Evolutionary conservation across 35 echinoderm and acorn worm genomes (phyloP).

Genomic region (Heliocidaris erythrogramma): DNA sequence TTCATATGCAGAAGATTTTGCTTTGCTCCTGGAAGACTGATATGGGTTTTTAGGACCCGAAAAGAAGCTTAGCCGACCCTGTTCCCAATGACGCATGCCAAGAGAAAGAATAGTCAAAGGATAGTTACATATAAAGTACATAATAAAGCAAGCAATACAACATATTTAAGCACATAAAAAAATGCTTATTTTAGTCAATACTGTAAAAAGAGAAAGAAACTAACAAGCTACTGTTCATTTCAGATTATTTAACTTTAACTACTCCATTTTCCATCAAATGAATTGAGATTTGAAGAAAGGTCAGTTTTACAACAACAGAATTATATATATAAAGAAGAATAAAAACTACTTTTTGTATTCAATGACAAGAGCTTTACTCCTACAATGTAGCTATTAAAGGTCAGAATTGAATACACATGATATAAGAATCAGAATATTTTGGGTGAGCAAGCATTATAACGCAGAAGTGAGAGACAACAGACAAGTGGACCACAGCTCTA

Average conservation of each 20-base stretch:
- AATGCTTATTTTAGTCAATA: no score
- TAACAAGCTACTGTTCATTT: no score
- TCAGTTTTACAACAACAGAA: no score
- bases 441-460: not conserved
- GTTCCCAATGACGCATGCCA: not conserved
- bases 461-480: not conserved
- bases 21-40: constrained; percentile 14
- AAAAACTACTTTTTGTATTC: no score
- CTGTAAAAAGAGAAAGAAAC: no score
- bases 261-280: no score
- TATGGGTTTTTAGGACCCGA: constrained; percentile 27
- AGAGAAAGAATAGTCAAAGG: not conserved
- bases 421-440: not conserved
- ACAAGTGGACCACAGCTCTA: not conserved
- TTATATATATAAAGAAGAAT: no score
- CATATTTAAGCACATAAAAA: not conserved
- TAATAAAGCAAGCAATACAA: not conserved
- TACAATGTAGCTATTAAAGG: no score
- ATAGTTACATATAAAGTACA: constrained; percentile 22
- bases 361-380: no score
- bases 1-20: not conserved
- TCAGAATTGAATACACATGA: no score
- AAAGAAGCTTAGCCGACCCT: constrained; percentile 13
- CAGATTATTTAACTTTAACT: no score
- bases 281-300: no score